phyloP scores from a whole-genome alignment of 2,113 vertebrate genomes.

The Lophura nycthemera region DNA sequence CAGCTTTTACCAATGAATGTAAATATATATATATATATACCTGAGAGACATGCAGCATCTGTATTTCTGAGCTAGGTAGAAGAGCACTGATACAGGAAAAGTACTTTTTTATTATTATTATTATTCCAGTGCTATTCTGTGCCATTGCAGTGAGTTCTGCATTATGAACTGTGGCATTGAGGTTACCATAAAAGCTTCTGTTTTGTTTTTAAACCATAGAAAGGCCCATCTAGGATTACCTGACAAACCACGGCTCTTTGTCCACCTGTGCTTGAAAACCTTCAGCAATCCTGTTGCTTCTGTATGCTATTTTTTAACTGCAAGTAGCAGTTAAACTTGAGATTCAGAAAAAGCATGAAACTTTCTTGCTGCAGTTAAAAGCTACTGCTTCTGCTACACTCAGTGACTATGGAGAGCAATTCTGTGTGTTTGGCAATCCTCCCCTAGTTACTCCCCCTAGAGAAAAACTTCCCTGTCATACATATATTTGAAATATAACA shows the following conservation, averaged over 20 bases:
- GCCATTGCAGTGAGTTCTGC: background rate
- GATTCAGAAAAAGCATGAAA: background rate
- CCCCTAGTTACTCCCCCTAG: background rate
- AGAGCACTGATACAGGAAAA: background rate
- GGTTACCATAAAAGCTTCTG: background rate
- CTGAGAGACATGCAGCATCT: background rate
- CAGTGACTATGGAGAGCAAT: constrained; percentile 1
- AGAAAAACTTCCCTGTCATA: background rate
- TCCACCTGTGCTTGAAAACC: background rate
- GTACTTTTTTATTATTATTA: background rate
- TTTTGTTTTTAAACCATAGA: background rate
- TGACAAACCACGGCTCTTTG: background rate
- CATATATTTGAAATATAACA: background rate
- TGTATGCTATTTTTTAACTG: background rate
- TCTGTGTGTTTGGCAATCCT: constrained; percentile 28
- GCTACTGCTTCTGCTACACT: background rate
- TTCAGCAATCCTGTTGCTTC: background rate
- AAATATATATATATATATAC: background rate
- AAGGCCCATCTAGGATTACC: background rate
- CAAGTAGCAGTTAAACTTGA: background rate
- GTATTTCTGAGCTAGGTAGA: background rate
- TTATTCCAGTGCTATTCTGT: background rate
- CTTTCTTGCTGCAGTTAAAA: constrained; percentile 4
- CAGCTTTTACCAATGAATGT: background rate
- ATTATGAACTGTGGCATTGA: background rate